These are phyloP conservation scores for Azemiops feae DNA, from an alignment of 2,113 vertebrate genomes.

Conservation along the genomic window DNA sequence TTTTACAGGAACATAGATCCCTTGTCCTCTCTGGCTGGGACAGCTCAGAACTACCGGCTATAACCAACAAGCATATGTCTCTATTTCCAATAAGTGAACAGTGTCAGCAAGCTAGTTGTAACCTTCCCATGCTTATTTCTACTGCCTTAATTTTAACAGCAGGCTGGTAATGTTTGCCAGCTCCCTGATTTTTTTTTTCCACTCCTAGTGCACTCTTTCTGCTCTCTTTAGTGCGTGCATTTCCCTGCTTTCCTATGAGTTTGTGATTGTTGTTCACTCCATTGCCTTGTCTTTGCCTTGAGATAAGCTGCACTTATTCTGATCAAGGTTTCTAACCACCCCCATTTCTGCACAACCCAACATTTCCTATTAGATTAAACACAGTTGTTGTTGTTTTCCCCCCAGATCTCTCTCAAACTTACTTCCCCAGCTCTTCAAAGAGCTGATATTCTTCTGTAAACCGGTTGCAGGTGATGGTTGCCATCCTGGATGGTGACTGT, in stretches of 20 bases:
- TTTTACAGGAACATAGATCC: not conserved
- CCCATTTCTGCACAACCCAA: not conserved
- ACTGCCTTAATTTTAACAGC: not conserved
- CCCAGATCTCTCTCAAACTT: slow-evolving; percentile 68
- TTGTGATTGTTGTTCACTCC: not conserved
- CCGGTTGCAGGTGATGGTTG: slow-evolving; percentile 89
- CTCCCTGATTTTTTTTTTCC: not conserved
- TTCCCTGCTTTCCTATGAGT: not conserved
- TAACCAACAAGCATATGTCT: not conserved
- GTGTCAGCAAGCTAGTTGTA: not conserved
- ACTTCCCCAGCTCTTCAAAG: slow-evolving; percentile 92
- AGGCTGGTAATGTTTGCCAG: not conserved
- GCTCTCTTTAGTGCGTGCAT: not conserved
- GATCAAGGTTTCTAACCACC: rapidly evolving
- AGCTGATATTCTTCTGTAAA: slow-evolving; percentile 93
- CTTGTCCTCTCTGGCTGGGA: rapidly evolving
- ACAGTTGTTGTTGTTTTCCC: not conserved
- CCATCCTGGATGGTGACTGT: slow-evolving; percentile 75
- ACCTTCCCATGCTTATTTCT: not conserved
- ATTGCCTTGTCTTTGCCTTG: not conserved
- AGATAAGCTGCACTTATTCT: not conserved
- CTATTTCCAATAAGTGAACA: not conserved
- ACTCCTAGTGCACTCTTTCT: not conserved
- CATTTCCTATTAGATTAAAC: slow-evolving; percentile 4
- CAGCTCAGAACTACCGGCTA: not conserved